These are phyloP conservation scores for Drosophila nigrodunni DNA, from an alignment of 1,140 invertebrate genomes.

Conservation along the genomic window DNA sequence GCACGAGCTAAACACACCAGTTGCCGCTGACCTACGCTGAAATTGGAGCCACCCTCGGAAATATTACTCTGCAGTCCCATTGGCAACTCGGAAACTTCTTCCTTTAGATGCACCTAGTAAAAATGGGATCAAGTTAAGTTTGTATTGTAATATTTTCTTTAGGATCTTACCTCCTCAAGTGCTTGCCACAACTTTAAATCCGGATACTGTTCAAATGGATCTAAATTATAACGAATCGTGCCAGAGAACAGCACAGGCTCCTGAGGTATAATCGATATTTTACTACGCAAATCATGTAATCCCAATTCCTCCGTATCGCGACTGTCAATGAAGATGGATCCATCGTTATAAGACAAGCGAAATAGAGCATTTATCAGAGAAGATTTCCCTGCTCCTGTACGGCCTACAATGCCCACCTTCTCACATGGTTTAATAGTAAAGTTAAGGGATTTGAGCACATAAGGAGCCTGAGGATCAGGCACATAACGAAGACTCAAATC, in stretches of 20 bases:
- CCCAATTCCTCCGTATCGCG: constrained; percentile 87
- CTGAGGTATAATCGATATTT: constrained; percentile 89
- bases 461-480: constrained; percentile 85
- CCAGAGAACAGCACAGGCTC: constrained; percentile 89
- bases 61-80: constrained; percentile 89
- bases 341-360: constrained; percentile 86
- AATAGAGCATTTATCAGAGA: constrained; percentile 90
- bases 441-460: constrained; percentile 87
- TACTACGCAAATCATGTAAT: constrained; percentile 85
- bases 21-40: constrained; percentile 91
- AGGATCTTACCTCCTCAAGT: constrained; percentile 88
- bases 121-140: not conserved
- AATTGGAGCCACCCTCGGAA: constrained; percentile 89
- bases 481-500: constrained; percentile 87
- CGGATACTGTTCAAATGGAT: constrained; percentile 90
- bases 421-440: constrained; percentile 85
- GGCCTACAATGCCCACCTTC: constrained; percentile 89
- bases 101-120: constrained; percentile 86
- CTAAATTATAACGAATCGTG: constrained; percentile 89
- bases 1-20: constrained; percentile 89
- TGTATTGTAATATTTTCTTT: not conserved
- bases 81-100: constrained; percentile 87
- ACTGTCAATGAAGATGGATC: constrained; percentile 87
- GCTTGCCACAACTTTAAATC: constrained; percentile 93
- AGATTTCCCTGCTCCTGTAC: constrained; percentile 94